Evolutionary conservation across 2,113 vertebrate genomes (phyloP).

Genomic region (Tyto alba): DNA sequence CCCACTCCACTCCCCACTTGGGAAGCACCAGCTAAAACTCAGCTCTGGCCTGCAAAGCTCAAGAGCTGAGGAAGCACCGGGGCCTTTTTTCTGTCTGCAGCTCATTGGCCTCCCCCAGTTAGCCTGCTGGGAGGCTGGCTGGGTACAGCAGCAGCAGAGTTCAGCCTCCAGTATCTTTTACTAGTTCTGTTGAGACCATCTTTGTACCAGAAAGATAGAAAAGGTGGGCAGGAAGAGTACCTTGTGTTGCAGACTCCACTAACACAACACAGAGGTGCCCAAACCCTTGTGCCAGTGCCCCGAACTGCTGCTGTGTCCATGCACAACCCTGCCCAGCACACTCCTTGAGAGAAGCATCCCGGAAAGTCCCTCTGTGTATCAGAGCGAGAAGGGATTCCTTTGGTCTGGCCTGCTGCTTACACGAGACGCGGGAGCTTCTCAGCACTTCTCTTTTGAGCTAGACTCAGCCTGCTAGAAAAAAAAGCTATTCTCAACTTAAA

Average conservation of each 20-base stretch:
- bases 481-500: background rate
- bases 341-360: background rate
- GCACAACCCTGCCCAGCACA: background rate
- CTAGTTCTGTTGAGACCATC: background rate
- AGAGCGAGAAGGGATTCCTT: background rate
- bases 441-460: background rate
- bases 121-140: background rate
- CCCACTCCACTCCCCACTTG: background rate
- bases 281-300: background rate
- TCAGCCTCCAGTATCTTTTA: background rate
- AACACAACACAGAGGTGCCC: background rate
- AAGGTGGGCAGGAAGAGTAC: background rate
- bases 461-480: background rate
- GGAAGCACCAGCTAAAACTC: background rate
- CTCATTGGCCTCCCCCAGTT: background rate
- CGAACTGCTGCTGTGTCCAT: fast-evolving
- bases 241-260: background rate
- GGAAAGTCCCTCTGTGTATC: background rate
- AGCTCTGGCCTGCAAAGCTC: background rate
- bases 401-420: background rate
- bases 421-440: fast-evolving
- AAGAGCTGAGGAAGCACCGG: background rate
- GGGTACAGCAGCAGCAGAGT: background rate
- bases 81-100: background rate
- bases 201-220: background rate